Conservation (phyloP, 2,113 vertebrate genomes). For the Mesocricetus auratus region DNA sequence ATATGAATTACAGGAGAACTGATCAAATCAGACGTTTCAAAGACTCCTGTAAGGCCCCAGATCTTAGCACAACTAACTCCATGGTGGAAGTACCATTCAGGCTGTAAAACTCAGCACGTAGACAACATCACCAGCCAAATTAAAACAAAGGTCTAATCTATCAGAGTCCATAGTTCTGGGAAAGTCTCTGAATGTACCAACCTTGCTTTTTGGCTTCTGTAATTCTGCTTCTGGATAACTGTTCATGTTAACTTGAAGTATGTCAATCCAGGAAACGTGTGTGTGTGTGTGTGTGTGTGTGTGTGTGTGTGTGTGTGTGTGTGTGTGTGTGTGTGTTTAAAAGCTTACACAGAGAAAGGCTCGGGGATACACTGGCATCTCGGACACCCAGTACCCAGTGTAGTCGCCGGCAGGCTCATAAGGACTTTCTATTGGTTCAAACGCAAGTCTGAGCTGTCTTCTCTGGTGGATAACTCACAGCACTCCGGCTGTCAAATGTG, state of each 20-base stretch:
- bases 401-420: neutral
- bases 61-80: neutral
- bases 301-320: too few relatives aligned
- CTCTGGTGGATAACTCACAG: neutral
- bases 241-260: neutral
- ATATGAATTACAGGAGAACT: neutral
- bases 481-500: neutral
- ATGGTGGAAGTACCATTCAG: neutral
- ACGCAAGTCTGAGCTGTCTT: neutral
- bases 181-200: neutral
- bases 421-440: neutral
- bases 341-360: neutral
- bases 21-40: neutral
- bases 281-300: too few relatives aligned
- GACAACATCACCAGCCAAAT: neutral
- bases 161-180: neutral
- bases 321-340: neutral
- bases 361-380: neutral
- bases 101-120: neutral
- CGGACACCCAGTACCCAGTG: neutral
- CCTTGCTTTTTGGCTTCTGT: neutral
- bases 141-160: neutral
- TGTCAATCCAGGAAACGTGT: neutral
- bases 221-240: neutral
- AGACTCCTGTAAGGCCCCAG: neutral